Base-by-base conservation (phyloP, 2,797 vertebrate species). In the Etheostoma perlongum region DNA sequence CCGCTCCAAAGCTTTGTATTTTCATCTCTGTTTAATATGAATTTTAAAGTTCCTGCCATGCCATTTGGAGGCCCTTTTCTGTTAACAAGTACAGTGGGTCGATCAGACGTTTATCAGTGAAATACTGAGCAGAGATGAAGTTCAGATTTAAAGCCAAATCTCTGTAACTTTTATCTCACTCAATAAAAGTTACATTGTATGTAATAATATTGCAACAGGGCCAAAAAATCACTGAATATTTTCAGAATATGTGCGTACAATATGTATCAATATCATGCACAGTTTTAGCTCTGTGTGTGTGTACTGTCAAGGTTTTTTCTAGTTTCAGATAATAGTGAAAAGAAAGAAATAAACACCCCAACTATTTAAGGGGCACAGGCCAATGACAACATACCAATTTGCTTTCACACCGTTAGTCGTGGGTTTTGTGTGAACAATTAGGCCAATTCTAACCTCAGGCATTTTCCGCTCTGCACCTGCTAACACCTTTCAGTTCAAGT, bases 21-120 rank as follows among this genome's bases (percentile, higher is more conserved):
- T 93, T 92, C 91, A 93, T 94, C 92, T 93, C 78, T 88, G 87
- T 93, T 94, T 91, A 88, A 92, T 89, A 91, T 85, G 82, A 90
- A 88, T 91, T 91, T 84, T 79, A 68, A 91, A 86, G 78, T 86
- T 89, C 68, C 78, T 86, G 80, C 81, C 76, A 70, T 84, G 67
- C 84, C 72, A 89, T 88, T 87, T 80, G 57, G 74, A 89, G 70
- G 25, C 36, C 30, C n/a, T 76, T 62, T 76, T 77, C 25, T 64
- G 64, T 62, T 79, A 51, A 52, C 61, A 93, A 87, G 86, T 71
- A 76, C 10, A 51, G 64, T 8, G 30, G 49, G 27, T 79, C 27
- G 44, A 88, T 88, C 75, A 74, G 75, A 83, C 65, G 36, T 69
- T 84, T 84, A 92, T 90, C 79, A 71, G 52, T 73, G 54, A 79